A percentile compares a stretch with the other conserved stretches of the same genome.
These are phyloP conservation scores for Bergia puertoricense DNA, from an alignment of 92 coral and sea anemone species.

Conservation along the genomic window DNA sequence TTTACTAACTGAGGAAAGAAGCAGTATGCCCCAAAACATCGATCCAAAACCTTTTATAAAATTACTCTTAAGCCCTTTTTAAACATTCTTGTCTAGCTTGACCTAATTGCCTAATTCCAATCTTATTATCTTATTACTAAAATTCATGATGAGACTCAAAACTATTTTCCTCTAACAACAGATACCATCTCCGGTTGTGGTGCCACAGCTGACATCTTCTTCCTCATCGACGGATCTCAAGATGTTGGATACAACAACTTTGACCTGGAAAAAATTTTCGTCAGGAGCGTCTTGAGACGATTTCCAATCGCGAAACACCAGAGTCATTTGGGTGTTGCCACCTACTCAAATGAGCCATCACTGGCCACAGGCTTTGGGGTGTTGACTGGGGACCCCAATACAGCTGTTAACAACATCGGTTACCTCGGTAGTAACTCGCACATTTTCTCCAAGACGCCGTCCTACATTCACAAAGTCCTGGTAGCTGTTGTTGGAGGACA, in stretches of 20 bases:
- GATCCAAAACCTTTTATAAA: too few species aligned
- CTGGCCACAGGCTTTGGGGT: background rate
- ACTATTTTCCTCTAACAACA: background rate
- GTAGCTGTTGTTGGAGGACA: conserved; percentile 12
- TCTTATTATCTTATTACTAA: too few species aligned
- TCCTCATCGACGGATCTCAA: conserved; percentile 11
- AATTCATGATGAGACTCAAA: background rate
- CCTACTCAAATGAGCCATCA: background rate
- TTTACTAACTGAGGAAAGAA: too few species aligned
- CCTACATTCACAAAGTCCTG: background rate
- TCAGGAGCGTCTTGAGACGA: background rate
- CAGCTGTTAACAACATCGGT: background rate
- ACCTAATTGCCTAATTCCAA: background rate
- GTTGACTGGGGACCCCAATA: background rate
- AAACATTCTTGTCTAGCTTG: background rate
- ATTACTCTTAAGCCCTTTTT: too few species aligned
- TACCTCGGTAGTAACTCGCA: background rate
- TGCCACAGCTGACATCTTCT: conserved; percentile 13
- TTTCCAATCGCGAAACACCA: background rate
- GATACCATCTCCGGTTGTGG: conserved; percentile 14
- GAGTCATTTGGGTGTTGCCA: conserved; percentile 16
- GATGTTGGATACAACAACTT: conserved; percentile 11
- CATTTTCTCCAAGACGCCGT: conserved; percentile 3
- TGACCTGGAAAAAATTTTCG: conserved; percentile 13
- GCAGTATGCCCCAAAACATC: too few species aligned